These are phyloP conservation scores for Drepana arcuata DNA, from an alignment of 1,140 invertebrate genomes.

Conservation along the genomic window DNA sequence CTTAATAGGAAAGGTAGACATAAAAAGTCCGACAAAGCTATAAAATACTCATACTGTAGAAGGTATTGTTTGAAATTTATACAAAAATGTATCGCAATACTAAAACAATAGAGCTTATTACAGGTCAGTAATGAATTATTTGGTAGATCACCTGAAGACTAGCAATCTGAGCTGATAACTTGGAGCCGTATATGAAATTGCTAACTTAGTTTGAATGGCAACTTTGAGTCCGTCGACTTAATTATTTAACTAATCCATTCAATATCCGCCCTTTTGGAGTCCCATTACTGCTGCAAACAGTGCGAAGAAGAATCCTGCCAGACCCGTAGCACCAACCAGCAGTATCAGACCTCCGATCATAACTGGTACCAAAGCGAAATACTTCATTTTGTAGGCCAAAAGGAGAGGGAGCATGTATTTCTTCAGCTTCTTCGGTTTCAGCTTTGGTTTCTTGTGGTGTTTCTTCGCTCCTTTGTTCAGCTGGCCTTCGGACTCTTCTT, in stretches of 20 bases:
- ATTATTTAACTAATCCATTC: slow-evolving; percentile 16
- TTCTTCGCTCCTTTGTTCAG: slow-evolving; percentile 28
- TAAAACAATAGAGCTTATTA: no score
- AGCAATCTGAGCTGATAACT: background rate
- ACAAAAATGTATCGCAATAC: no score
- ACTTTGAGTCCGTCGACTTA: slow-evolving; percentile 52
- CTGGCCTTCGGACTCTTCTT: slow-evolving; percentile 18
- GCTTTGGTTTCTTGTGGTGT: slow-evolving; percentile 33
- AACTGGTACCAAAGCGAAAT: slow-evolving; percentile 82
- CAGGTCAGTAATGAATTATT: no score
- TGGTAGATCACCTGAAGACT: no score
- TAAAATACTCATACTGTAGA: no score
- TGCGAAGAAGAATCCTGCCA: slow-evolving; percentile 89
- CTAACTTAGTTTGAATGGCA: slow-evolving; percentile 48
- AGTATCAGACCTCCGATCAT: slow-evolving; percentile 81
- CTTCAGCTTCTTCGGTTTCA: slow-evolving; percentile 75
- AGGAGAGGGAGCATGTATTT: slow-evolving; percentile 82
- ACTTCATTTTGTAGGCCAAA: slow-evolving; percentile 87
- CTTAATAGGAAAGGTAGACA: slow-evolving; percentile 5
- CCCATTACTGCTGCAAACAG: slow-evolving; percentile 80
- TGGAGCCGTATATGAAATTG: background rate
- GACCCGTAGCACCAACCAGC: slow-evolving; percentile 80
- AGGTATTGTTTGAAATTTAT: no score
- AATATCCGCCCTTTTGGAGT: slow-evolving; percentile 63
- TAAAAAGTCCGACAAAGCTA: background rate